Evolutionary conservation across 2,888 invertebrate genomes (phyloP), one percentile per base, ranked within the genome.

Genomic region (Fragum whitleyi): DNA sequence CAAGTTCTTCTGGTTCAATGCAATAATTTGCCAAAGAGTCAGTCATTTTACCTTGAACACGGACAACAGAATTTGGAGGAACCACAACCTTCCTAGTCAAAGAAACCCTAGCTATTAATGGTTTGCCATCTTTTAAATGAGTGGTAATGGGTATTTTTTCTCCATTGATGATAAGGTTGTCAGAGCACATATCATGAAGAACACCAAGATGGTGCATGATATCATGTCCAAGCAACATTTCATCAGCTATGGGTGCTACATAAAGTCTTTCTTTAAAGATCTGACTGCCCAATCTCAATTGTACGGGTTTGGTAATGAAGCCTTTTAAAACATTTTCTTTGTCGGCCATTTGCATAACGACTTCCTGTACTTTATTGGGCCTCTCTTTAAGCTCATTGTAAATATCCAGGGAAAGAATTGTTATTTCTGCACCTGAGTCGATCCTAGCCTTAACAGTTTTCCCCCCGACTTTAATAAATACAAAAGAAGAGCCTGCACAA

Each of bases 221-320:
- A n/a, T 74, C 74, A 61, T 74, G 74, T 19, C 69, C 79, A n/a
- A 74, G 26, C 29, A 78, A 51, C 73, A 73, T 68, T 28, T 78
- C 78, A 78, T 78, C 78, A 23, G 19, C 42, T 14, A 77, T 77
- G 47, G 72, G 65, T 11, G 77, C 77, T 0, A 72, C 72, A 59
- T 71, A 77, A 5, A 77, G 11, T 21, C 73, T 42, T 72, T 62
- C 77, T 23, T 29, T 62, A 23, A 71, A 71, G 19, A 21, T 36
- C 19, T 62, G 47, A 1, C n/a, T 23, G 0, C 77, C 77, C 14
- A 77, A 19, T 16, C 32, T 23, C 14, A 77, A 23, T 11, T 6
- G 19, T 5, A 72, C 26, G 53, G 77, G 77, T 21, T 55, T 23
- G n/a, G n/a, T n/a, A n/a, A n/a, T n/a, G n/a, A n/a, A n/a, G n/a